phyloP scores from a whole-genome alignment of 2,113 vertebrate genomes.

The Dasypus novemcinctus region DNA sequence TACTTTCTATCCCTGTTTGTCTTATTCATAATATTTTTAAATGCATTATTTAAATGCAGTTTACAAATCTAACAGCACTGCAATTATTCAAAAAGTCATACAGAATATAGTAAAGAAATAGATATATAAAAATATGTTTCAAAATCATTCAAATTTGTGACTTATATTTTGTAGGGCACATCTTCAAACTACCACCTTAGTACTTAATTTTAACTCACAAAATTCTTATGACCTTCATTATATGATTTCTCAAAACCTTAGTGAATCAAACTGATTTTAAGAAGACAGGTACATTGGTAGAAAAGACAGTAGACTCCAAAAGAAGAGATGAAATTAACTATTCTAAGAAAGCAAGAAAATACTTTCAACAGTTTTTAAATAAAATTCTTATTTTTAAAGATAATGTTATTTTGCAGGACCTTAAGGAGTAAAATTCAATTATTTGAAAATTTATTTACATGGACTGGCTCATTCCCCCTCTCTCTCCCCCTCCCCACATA shows the following conservation, averaged over 20 bases:
- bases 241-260: conserved; percentile 1
- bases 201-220: not conserved
- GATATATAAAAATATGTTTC: not conserved
- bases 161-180: not conserved
- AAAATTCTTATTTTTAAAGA: not conserved
- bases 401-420: not conserved
- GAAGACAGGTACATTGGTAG: not conserved
- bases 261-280: conserved; percentile 13
- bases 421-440: not conserved
- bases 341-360: not conserved
- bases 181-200: not conserved
- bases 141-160: conserved; percentile 19
- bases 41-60: not conserved
- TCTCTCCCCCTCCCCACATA: not conserved
- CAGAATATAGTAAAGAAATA: conserved; percentile 29
- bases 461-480: not conserved
- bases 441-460: not conserved
- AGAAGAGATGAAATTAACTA: not conserved
- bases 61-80: not conserved
- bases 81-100: conserved; percentile 28
- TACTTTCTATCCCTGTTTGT: not conserved
- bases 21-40: not conserved
- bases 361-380: not conserved
- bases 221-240: not conserved
- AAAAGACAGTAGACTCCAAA: conserved; percentile 1